A percentile compares a stretch with the other conserved stretches of the same genome.
Evolutionary conservation across 1,140 invertebrate genomes (phyloP).

Genomic region (Drosophila parvula): DNA sequence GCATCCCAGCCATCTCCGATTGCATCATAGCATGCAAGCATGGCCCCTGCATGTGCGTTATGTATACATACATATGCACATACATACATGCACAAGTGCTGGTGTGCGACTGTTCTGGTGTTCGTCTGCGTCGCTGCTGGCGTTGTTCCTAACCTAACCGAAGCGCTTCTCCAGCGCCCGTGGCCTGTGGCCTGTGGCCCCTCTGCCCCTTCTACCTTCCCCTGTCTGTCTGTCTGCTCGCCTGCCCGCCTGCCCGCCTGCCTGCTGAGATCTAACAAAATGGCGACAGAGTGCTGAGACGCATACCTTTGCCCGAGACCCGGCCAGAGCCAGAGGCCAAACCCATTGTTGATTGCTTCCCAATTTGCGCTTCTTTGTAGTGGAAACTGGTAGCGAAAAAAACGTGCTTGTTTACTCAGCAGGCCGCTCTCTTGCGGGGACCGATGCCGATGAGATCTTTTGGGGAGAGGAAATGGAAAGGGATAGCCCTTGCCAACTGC

Average conservation of each 20-base stretch:
- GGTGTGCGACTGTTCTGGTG: conserved; percentile 7
- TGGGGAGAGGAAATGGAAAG: not conserved
- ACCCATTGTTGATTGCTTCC: conserved; percentile 15
- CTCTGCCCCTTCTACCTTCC: not conserved
- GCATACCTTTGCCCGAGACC: conserved; percentile 7
- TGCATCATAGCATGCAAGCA: conserved; percentile 51
- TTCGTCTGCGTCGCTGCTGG: conserved; percentile 29
- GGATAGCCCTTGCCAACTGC: not conserved
- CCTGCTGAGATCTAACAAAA: conserved; percentile 39
- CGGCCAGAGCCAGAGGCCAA: not conserved
- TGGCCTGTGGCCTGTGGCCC: not conserved
- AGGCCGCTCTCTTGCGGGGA: conserved; percentile 28
- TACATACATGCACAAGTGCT: conserved; percentile 3
- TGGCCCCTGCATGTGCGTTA: conserved; percentile 7
- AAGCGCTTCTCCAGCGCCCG: conserved; percentile 32
- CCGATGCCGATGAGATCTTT: not conserved
- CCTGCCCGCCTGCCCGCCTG: not conserved
- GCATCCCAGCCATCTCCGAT: conserved; percentile 40
- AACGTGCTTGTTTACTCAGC: conserved; percentile 72
- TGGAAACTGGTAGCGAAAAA: conserved; percentile 37
- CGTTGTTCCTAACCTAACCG: conserved; percentile 39
- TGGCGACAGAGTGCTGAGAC: conserved; percentile 21
- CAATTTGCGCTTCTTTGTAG: conserved; percentile 37
- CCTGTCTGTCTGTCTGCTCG: not conserved
- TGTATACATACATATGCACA: not conserved